Conservation (phyloP, 2,113 vertebrate species). For the Zosterops lateralis region DNA sequence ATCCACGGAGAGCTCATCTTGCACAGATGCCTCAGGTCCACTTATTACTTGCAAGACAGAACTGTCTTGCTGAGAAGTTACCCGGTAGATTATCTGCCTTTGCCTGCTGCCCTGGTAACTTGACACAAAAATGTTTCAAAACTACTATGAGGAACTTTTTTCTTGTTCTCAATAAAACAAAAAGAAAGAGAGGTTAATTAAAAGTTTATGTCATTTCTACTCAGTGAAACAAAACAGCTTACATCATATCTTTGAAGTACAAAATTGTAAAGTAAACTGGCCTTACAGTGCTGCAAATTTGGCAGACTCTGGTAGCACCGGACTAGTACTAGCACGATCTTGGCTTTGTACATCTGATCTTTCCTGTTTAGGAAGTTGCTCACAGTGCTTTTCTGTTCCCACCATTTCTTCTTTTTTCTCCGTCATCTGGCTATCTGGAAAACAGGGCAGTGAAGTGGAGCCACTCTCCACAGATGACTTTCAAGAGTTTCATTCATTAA, state of each 20-base stretch:
- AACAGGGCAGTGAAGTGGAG: slow-evolving; percentile 56
- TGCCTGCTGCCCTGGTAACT: slow-evolving; percentile 93
- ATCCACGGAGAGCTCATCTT: slow-evolving; percentile 75
- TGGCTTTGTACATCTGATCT: slow-evolving; percentile 67
- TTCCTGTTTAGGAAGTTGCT: slow-evolving; percentile 63
- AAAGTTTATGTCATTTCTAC: slow-evolving; percentile 58
- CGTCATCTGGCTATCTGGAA: slow-evolving; percentile 69
- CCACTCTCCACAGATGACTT: not conserved
- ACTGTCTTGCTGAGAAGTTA: slow-evolving; percentile 93
- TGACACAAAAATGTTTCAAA: slow-evolving; percentile 66
- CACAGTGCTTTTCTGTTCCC: slow-evolving; percentile 62
- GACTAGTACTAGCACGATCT: slow-evolving; percentile 63
- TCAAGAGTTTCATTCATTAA: not conserved
- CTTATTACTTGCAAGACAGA: slow-evolving; percentile 97
- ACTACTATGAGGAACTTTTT: slow-evolving; percentile 41
- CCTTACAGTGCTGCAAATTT: slow-evolving; percentile 75
- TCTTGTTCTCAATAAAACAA: slow-evolving; percentile 63
- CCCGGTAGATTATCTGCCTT: slow-evolving; percentile 92
- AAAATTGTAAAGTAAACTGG: slow-evolving; percentile 46
- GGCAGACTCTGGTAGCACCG: slow-evolving; percentile 59
- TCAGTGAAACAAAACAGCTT: slow-evolving; percentile 43
- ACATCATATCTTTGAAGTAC: slow-evolving; percentile 53
- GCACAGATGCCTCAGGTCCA: slow-evolving; percentile 87
- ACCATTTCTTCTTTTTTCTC: slow-evolving; percentile 69
- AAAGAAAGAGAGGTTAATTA: slow-evolving; percentile 63